Conservation (phyloP, 2,888 invertebrate species). For the Spodoptera littoralis region DNA sequence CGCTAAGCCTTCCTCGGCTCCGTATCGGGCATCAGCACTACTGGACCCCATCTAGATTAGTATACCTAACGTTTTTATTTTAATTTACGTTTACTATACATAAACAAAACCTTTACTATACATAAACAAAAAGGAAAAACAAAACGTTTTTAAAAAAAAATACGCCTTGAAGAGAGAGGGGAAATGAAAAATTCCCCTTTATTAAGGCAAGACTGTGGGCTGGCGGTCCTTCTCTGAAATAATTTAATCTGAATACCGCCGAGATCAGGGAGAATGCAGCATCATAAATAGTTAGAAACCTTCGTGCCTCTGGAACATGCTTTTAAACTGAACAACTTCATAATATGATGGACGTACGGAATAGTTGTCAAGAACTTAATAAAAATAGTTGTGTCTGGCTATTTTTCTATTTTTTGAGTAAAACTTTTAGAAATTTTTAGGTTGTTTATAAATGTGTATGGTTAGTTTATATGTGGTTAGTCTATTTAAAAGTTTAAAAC, state of each 20-base stretch:
- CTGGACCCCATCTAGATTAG: no score
- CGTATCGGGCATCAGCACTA: no score
- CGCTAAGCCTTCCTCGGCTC: no score
- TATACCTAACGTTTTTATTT: no score
- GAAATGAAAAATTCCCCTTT: conserved; percentile 59
- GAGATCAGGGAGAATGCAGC: conserved; percentile 34
- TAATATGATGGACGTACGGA: conserved; percentile 18
- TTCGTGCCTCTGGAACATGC: not conserved
- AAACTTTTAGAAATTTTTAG: no score
- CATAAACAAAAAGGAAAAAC: conserved; percentile 1
- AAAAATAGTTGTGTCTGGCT: conserved; percentile 16
- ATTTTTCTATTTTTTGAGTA: no score
- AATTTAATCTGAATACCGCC: conserved; percentile 59
- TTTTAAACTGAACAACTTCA: conserved; percentile 21
- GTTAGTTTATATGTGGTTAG: no score
- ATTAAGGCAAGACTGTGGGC: conserved; percentile 54
- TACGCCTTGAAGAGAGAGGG: conserved; percentile 16
- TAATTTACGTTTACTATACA: no score
- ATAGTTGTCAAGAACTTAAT: conserved; percentile 20
- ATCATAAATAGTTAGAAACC: conserved; percentile 17
- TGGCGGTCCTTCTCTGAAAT: conserved; percentile 48
- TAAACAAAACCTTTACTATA: conserved; percentile 1
- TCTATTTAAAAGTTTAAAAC: no score
- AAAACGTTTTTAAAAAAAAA: conserved; percentile 14
- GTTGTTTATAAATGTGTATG: no score